Evolutionary conservation across 2,113 vertebrate species (phyloP), one percentile per base, ranked within the genome.

Genomic region (Oplegnathus fasciatus): DNA sequence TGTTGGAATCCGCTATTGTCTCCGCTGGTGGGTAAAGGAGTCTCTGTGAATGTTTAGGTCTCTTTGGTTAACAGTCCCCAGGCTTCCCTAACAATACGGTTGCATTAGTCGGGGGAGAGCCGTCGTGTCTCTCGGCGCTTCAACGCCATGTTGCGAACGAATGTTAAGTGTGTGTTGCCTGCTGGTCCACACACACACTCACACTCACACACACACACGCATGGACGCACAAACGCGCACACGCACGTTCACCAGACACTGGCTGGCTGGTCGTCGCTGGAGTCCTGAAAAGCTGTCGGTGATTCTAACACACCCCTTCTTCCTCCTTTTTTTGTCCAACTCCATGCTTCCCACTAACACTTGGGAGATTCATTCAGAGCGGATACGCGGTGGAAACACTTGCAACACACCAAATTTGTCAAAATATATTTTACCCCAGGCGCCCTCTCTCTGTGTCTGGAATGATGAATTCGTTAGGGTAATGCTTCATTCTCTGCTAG

Each of bases 81-180:
- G 71, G 72, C 74, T 78, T 82, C 54, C 80, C 66, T 67, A 73
- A 90, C 83, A 89, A 88, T 77, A 69, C 30, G 78, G 55, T 75
- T 50, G 85, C 84, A 42, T 89, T 92, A 95, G 87, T 91, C 88
- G 37, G 92, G 93, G 86, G 84, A 93, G 92, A 95, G 93, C 92
- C 93, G 95, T 94, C 93, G 94, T 94, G 94, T 94, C 94, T 94
- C 91, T 93, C 95, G 91, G 93, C 93, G 93, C 92, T 94, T 91
- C 94, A 95, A 95, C 96, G 96, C 96, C 96, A 96, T 96, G 95
- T 96, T 96, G 94, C 93, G 89, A 94, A 90, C 93, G 90, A 95
- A 90, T 91, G 92, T 92, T 91, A 88, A 92, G 92, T 75, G 93
- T 94, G 94, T 91, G 92, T 90, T 86, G 75, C 88, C 88, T 90